Conservation (phyloP, 2,797 vertebrate species). For the Chelidonichthys spinosus region DNA sequence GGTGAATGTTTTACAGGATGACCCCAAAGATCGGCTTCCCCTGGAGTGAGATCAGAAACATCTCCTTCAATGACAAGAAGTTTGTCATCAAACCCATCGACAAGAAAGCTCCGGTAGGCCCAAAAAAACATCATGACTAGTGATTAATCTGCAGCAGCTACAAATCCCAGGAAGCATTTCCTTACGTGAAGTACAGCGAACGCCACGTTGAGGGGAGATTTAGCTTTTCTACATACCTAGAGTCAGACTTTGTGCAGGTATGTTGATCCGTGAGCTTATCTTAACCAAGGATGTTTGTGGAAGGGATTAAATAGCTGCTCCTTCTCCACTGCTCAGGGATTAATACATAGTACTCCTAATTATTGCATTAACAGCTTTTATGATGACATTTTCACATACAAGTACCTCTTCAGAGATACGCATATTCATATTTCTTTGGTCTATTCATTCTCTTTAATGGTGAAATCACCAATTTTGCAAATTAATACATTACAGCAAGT, state of each 20-base stretch:
- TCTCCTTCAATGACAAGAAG: conserved; percentile 99
- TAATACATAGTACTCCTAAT: not conserved
- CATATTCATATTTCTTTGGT: conserved; percentile 16
- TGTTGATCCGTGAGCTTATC: conserved; percentile 20
- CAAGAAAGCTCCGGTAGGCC: conserved; percentile 95
- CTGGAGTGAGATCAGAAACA: conserved; percentile 98
- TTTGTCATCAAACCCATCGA: conserved; percentile 99
- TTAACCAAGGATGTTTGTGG: conserved; percentile 18
- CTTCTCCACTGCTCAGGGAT: conserved; percentile 1
- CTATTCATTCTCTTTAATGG: conserved; percentile 27
- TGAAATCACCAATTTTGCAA: conserved; percentile 42
- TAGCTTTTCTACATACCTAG: not conserved
- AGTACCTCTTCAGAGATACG: conserved; percentile 18
- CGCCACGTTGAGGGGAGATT: not conserved
- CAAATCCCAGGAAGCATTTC: not conserved
- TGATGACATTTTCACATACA: conserved; percentile 16
- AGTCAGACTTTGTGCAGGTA: conserved; percentile 12
- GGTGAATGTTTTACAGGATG: conserved; percentile 82
- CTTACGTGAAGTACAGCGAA: not conserved
- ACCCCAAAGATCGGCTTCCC: conserved; percentile 99
- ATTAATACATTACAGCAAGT: conserved; percentile 48
- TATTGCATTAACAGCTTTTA: conserved; percentile 6
- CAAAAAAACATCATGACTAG: not conserved
- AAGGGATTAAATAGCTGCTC: conserved; percentile 33
- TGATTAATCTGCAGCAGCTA: conserved; percentile 5